phyloP scores from a whole-genome alignment of 2,797 vertebrate species.

The Rhinophrynus dorsalis region DNA sequence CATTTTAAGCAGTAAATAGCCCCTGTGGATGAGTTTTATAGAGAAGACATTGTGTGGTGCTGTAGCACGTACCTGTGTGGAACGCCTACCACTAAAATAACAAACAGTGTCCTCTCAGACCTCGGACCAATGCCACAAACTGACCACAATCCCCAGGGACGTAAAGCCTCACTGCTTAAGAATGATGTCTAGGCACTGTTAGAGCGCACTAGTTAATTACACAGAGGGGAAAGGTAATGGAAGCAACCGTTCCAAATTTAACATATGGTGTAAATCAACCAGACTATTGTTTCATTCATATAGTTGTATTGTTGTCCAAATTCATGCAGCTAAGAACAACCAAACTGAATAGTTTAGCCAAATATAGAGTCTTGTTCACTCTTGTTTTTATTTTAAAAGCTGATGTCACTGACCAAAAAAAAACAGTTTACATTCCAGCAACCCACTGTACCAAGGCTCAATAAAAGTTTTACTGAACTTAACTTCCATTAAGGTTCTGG shows the following conservation, averaged over 20 bases:
- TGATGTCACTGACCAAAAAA: conserved; percentile 70
- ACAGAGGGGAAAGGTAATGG: neutral
- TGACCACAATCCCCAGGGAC: conserved; percentile 68
- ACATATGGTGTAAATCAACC: conserved; percentile 72
- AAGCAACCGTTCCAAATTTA: conserved; percentile 60
- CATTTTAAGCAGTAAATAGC: conserved; percentile 61
- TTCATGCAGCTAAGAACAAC: conserved; percentile 60
- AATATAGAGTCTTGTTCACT: conserved; percentile 74
- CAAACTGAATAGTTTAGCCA: conserved; percentile 75
- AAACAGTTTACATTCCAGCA: conserved; percentile 67
- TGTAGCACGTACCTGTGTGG: conserved; percentile 72
- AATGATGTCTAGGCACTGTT: conserved; percentile 66
- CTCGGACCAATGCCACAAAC: conserved; percentile 65
- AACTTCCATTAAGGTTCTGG: conserved; percentile 63
- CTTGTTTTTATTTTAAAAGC: conserved; percentile 69
- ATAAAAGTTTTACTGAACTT: conserved; percentile 68
- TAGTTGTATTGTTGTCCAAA: conserved; percentile 72
- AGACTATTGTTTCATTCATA: conserved; percentile 73
- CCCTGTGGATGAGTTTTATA: conserved; percentile 68
- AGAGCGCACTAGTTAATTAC: conserved; percentile 65
- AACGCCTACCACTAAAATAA: conserved; percentile 65
- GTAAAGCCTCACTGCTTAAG: conserved; percentile 69
- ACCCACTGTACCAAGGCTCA: conserved; percentile 65
- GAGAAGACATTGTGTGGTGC: conserved; percentile 68
- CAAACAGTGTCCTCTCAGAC: conserved; percentile 70